Percentiles rank a stretch among this genome's conserved stretches.
Conservation (phyloP, 2,113 vertebrate genomes). For the Gavia stellata region DNA sequence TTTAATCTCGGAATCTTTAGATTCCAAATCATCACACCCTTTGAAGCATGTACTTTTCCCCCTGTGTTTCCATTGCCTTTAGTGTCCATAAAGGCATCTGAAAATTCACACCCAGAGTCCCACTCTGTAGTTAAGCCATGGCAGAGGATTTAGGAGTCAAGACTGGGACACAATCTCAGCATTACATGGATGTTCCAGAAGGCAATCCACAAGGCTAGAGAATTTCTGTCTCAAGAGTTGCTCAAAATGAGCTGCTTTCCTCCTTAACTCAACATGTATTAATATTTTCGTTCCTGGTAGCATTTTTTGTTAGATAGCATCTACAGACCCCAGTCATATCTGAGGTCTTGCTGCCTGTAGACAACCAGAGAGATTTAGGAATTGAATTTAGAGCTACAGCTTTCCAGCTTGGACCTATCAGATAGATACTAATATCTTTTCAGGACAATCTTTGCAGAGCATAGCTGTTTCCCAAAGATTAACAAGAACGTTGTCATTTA, state of each 20-base stretch:
- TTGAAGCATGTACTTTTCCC: not conserved
- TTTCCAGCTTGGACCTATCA: not conserved
- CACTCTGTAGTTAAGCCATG: not conserved
- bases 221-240: not conserved
- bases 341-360: not conserved
- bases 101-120: not conserved
- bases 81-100: not conserved
- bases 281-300: not conserved
- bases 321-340: not conserved
- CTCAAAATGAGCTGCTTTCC: not conserved
- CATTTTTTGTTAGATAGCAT: not conserved
- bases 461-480: not conserved
- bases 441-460: not conserved
- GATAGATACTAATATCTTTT: not conserved
- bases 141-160: not conserved
- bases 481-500: not conserved
- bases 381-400: not conserved
- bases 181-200: not conserved
- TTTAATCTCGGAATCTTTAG: not conserved
- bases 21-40: not conserved
- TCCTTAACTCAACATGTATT: not conserved
- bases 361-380: not conserved
- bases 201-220: not conserved
- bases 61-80: not conserved
- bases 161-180: rapidly evolving